Percentiles rank a stretch among this genome's conserved stretches.
These are phyloP conservation scores for Myiozetetes cayanensis DNA, from an alignment of 2,113 vertebrate species.

Conservation along the genomic window DNA sequence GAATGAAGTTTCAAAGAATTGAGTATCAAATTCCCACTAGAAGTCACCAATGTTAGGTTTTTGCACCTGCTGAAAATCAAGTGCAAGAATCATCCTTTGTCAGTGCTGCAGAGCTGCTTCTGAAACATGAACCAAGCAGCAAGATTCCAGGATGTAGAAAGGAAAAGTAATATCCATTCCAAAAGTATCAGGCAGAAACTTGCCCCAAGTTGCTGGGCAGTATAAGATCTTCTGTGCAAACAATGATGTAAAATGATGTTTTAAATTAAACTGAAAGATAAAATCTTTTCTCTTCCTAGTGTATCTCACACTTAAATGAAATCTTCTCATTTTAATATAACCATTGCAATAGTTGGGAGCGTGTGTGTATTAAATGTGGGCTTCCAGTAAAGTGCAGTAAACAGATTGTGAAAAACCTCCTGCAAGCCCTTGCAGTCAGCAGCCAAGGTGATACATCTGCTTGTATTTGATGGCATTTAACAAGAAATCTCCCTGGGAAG, in stretches of 20 bases:
- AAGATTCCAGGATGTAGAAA: not conserved
- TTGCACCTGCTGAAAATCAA: not conserved
- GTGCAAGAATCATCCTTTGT: not conserved
- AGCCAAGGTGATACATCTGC: not conserved
- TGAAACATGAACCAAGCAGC: not conserved
- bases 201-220: slow-evolving; percentile 50
- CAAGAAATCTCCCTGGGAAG: not conserved
- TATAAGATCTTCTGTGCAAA: slow-evolving; percentile 34
- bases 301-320: not conserved
- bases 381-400: not conserved
- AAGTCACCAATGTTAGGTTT: not conserved
- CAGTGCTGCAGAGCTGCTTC: not conserved
- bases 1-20: not conserved
- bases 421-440: not conserved
- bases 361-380: not conserved
- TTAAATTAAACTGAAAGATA: slow-evolving; percentile 45
- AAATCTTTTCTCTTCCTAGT: slow-evolving; percentile 20
- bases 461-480: not conserved
- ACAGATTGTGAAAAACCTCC: not conserved
- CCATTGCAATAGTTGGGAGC: not conserved
- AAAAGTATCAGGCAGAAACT: slow-evolving; percentile 45
- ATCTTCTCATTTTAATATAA: not conserved
- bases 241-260: slow-evolving; percentile 25
- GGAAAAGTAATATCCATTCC: not conserved
- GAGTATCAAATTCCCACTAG: not conserved